Evolutionary conservation across 2,797 vertebrate genomes (phyloP), one percentile per base, ranked within the genome.

Genomic region (Geotrypetes seraphini): DNA sequence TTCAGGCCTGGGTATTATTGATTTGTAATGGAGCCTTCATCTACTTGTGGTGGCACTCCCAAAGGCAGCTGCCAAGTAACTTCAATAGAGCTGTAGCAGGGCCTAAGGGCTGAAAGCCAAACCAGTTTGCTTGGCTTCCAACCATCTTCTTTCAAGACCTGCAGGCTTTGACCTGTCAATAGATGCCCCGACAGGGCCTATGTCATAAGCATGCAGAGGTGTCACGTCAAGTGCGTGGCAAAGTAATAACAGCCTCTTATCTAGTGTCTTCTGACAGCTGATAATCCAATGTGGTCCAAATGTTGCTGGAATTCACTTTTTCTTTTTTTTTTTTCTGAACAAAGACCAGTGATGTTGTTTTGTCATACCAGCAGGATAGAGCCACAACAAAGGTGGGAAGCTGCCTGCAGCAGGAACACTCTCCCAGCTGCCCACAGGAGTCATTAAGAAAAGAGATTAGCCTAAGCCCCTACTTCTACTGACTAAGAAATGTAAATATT

Each of bases 151-250:
- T 52, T 60, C 53, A 39, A 50, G 51, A 71, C 69, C 73, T 83
- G 71, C 79, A 87, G 81, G 83, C 83, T 84, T 81, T 84, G 75
- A 86, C 81, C 77, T 87, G 84, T 70, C 63, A 66, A 46, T 54
- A 63, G 75, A 50, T 83, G 83, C 78, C 73, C 69, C 70, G 75
- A 69, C 79, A 76, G 49, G 55, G 76, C 66, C 65, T 78, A 63
- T 75, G 70, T 72, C 70, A 66, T 28, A 58, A 57, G 52, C 56
- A 73, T 48, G 45, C 49, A 39, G 47, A 41, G 52, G 66, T 53
- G 12, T 66, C 65, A 50, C 47, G 51, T 60, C 53, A 46, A 53
- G 55, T 40, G n/a, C 12, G 35, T 71, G n/a, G 62, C 45, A 43
- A 48, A 50, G 60, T 58, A 60, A 53, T 54, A 60, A 68, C 50